Base-by-base conservation (phyloP, 2,113 vertebrate genomes). In the Xenopus borealis region DNA sequence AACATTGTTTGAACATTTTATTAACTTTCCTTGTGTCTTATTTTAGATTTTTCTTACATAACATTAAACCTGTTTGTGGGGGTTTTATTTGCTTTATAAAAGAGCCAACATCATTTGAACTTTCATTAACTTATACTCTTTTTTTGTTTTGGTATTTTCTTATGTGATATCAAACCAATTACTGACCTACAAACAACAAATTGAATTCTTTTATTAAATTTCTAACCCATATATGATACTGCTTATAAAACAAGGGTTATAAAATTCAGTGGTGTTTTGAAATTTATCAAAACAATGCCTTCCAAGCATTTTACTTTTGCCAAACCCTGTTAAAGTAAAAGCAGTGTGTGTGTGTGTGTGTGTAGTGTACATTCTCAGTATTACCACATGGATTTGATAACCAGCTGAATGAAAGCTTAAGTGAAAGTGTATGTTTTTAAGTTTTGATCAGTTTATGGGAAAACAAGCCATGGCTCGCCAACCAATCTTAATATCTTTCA, bases 201-300 rank as follows among this genome's bases (percentile, higher is more conserved):
- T 69, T 57, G 52, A 62, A 69, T 69, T 75, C 70, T 55, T 70
- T 77, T 52, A 77, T 77, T 70, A 77, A n/a, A 57, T 69, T 70
- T 77, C 62, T 70, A 69, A 77, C 46, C 53, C 30, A 7, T 65
- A 79, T 18, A 47, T 20, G 65, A 67, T 67, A 13, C 16, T 20
- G 12, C 12, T 14, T 45, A 11, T 8, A 64, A 77, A 70, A 70
- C 19, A 50, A 64, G 20, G 30, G 40, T 77, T 40, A n/a, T 69
- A 69, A 75, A 69, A 63, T 23, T 69, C 23, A 30, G 10, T 17
- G 58, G 58, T 27, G n/a, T 50, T 77, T 77, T 77, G 59, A 77
- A 70, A 57, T 77, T 77, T 77, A 77, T 77, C 66, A 77, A 77
- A 57, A 55, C 61, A 77, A 70, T 77, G 58, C 47, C 30, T 70